A percentile compares a stretch with the other conserved stretches of the same genome.
Conservation (phyloP, 2,888 invertebrate species). For the Diarsia dahlii region DNA sequence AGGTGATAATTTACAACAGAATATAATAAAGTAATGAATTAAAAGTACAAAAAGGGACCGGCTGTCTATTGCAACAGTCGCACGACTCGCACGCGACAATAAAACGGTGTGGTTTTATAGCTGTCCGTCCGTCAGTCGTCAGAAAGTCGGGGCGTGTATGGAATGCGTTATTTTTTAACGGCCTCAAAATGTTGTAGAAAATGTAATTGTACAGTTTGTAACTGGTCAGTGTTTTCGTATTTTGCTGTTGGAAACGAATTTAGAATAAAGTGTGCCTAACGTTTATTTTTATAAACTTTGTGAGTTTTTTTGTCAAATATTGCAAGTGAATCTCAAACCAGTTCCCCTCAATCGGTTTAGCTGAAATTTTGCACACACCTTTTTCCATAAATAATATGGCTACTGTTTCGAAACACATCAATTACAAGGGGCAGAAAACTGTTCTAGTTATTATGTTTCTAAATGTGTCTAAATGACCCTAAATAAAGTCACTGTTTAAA, state of each 20-base stretch:
- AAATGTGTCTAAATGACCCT: too few species aligned
- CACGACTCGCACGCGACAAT: constrained; percentile 60
- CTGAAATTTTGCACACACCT: too few species aligned
- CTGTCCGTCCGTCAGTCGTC: constrained; percentile 28
- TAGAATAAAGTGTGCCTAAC: neutral
- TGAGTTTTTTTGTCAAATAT: too few species aligned
- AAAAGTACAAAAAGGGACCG: constrained; percentile 39
- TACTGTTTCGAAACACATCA: too few species aligned
- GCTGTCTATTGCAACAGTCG: constrained; percentile 34
- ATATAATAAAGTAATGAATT: constrained; percentile 53
- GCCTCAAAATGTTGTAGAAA: constrained; percentile 26
- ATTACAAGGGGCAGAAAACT: too few species aligned
- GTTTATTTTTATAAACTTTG: neutral
- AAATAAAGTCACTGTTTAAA: neutral
- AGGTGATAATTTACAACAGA: constrained; percentile 54
- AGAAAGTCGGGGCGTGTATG: constrained; percentile 49
- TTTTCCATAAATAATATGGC: too few species aligned
- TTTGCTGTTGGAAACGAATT: constrained; percentile 1
- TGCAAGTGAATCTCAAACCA: too few species aligned
- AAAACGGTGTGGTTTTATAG: constrained; percentile 59
- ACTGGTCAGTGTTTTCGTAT: constrained; percentile 30
- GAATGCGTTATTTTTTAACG: constrained; percentile 65
- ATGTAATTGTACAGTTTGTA: constrained; percentile 42
- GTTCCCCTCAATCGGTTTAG: too few species aligned
- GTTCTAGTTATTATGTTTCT: too few species aligned